phyloP scores from a whole-genome alignment of 2,888 invertebrate genomes.

The Antheraea yamamai region DNA sequence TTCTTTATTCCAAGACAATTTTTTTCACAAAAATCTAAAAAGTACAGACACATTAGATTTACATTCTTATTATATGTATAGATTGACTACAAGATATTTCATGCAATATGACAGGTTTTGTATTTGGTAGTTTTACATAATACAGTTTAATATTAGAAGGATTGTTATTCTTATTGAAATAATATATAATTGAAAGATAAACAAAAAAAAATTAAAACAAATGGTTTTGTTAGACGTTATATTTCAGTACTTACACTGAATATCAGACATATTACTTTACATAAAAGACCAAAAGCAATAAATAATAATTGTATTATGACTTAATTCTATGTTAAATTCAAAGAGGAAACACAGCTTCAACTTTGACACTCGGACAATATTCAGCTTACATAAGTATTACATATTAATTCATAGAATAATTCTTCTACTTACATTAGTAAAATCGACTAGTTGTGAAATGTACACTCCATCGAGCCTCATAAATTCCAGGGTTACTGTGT shows the following conservation, averaged over 20 bases:
- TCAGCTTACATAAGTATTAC: not conserved
- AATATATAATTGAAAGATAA: too few species aligned
- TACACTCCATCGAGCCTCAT: conserved; percentile 95
- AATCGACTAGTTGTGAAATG: conserved; percentile 96
- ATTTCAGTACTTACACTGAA: not conserved
- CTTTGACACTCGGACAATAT: not conserved
- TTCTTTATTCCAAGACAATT: too few species aligned
- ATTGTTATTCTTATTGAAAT: too few species aligned
- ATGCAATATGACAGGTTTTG: too few species aligned
- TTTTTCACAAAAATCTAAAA: too few species aligned
- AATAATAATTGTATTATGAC: not conserved
- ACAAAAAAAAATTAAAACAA: too few species aligned
- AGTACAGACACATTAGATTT: too few species aligned
- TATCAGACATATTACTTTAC: not conserved
- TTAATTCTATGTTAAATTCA: not conserved
- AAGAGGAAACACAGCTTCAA: not conserved
- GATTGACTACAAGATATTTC: too few species aligned
- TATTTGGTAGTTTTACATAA: too few species aligned
- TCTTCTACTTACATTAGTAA: conserved; percentile 89
- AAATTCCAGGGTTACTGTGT: conserved; percentile 94
- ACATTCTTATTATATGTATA: too few species aligned
- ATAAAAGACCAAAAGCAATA: not conserved
- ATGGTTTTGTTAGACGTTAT: too few species aligned
- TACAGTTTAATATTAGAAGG: too few species aligned
- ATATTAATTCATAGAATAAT: not conserved